Conservation (phyloP, 2,888 invertebrate species). For the Isotomurus palustris region DNA sequence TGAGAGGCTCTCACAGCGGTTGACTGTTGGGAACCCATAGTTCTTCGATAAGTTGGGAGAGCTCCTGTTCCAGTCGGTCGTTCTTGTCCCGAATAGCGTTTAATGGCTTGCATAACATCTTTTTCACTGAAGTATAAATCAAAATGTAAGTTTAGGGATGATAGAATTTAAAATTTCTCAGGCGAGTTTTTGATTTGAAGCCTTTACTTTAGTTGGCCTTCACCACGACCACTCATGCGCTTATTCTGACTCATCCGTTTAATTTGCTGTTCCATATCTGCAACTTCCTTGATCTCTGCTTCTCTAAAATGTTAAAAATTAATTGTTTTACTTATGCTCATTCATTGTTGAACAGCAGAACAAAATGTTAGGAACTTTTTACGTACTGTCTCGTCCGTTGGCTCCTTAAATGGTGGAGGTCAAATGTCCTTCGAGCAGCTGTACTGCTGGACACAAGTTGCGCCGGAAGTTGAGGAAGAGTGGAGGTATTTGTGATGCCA, state of each 20-base stretch:
- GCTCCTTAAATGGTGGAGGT: constrained; percentile 18
- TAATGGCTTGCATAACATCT: constrained; percentile 15
- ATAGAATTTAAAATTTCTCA: background rate
- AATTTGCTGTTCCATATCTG: background rate
- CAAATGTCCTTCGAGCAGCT: constrained; percentile 23
- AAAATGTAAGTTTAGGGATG: background rate
- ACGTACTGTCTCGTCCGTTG: background rate
- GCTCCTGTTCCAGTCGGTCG: background rate
- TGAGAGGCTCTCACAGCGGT: too few relatives aligned
- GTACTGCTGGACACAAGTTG: constrained; percentile 10
- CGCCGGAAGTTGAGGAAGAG: constrained; percentile 18
- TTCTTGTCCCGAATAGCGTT: background rate
- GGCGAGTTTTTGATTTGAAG: background rate
- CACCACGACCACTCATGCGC: background rate
- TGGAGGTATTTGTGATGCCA: constrained; percentile 24
- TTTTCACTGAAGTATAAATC: constrained; percentile 14
- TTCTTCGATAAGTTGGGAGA: background rate
- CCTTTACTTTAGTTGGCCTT: background rate
- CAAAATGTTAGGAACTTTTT: background rate
- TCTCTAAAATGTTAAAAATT: background rate
- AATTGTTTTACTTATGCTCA: too few relatives aligned
- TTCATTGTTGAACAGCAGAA: too few relatives aligned
- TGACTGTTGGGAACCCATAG: too few relatives aligned
- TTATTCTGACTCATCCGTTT: background rate
- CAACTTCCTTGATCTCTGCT: background rate